phyloP scores from a whole-genome alignment of 2,888 invertebrate genomes.

The Drepanosiphum platanoidis region DNA sequence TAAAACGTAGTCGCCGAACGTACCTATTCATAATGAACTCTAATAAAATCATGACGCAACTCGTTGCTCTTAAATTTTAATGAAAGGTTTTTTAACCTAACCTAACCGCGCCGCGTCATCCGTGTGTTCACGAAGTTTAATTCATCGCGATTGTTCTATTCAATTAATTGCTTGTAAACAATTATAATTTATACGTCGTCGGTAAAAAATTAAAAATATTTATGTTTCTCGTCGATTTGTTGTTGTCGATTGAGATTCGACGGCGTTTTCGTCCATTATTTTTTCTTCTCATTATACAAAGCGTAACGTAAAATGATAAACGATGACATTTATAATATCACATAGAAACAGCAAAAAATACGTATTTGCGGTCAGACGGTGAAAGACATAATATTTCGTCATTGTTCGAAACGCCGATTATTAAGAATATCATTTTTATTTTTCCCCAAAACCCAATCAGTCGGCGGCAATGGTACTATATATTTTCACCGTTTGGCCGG shows the following conservation, averaged over 20 bases:
- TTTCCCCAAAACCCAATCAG: background rate
- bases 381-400: background rate
- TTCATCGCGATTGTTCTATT: background rate
- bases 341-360: background rate
- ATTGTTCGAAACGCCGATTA: background rate
- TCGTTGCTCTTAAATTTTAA: background rate
- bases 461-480: background rate
- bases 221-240: no score
- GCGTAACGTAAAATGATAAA: background rate
- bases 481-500: constrained; percentile 14
- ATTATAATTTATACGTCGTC: background rate
- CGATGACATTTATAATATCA: background rate
- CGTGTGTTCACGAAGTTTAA: background rate
- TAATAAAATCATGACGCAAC: background rate
- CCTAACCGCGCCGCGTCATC: background rate
- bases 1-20: background rate
- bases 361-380: background rate
- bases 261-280: background rate
- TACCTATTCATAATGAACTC: background rate
- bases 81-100: background rate
- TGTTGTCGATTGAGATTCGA: no score
- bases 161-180: background rate
- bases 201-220: no score
- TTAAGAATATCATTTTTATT: background rate
- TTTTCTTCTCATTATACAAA: background rate